These are phyloP conservation scores for Erebia palarica DNA, from an alignment of 2,888 invertebrate genomes.

Conservation along the genomic window DNA sequence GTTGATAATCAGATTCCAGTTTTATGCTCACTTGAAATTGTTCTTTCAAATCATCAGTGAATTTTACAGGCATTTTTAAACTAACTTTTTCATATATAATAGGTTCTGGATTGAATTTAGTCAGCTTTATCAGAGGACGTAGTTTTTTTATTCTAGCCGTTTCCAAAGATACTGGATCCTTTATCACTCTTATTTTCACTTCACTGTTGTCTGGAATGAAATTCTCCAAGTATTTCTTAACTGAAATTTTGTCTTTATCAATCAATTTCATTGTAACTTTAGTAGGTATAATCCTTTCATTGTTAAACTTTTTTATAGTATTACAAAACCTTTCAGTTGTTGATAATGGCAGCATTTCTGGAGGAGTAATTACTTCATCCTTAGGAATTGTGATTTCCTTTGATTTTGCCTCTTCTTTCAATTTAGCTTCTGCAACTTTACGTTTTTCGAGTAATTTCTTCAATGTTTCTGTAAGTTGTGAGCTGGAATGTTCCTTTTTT, in stretches of 20 bases:
- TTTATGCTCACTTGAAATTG: conserved; percentile 49
- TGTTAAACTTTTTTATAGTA: conserved; percentile 56
- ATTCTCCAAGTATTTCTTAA: conserved; percentile 66
- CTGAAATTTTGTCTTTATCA: conserved; percentile 51
- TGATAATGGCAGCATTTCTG: not conserved
- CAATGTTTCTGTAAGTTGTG: conserved; percentile 65
- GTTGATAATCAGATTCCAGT: conserved; percentile 44
- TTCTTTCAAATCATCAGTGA: conserved; percentile 45
- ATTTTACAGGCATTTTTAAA: conserved; percentile 59
- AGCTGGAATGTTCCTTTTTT: conserved; percentile 53
- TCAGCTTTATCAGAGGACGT: conserved; percentile 55
- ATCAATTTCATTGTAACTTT: conserved; percentile 51
- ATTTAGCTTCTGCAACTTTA: conserved; percentile 42
- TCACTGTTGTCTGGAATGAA: conserved; percentile 60
- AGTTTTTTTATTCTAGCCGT: not conserved
- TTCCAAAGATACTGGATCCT: not conserved
- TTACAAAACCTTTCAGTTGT: conserved; percentile 48
- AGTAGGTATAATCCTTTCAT: conserved; percentile 12
- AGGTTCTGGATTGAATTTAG: conserved; percentile 48
- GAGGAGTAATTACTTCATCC: too few species aligned
- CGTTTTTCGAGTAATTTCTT: conserved; percentile 61
- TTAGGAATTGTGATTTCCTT: not conserved
- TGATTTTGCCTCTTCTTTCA: not conserved
- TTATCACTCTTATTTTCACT: conserved; percentile 36
- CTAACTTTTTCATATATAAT: conserved; percentile 20